Evolutionary conservation across 2,888 invertebrate species (phyloP).

Genomic region (Dryobota labecula): DNA sequence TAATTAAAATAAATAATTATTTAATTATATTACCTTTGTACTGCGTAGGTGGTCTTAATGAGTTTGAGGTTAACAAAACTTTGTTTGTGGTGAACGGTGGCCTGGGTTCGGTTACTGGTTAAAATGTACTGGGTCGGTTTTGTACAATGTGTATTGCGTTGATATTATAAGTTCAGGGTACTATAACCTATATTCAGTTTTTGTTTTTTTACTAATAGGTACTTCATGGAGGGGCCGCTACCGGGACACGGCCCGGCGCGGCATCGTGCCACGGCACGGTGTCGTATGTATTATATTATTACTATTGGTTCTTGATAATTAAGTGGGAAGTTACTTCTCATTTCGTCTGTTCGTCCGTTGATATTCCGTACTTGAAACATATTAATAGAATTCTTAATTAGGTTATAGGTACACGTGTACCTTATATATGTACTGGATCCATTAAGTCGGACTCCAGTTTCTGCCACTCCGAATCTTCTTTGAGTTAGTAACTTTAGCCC

Average conservation of each 20-base stretch:
- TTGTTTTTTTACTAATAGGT: background rate
- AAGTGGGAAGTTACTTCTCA: background rate
- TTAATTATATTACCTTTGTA: slow-evolving; percentile 54
- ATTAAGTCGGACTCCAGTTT: background rate
- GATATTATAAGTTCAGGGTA: background rate
- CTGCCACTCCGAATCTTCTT: slow-evolving; percentile 1
- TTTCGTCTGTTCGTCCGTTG: background rate
- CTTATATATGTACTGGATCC: slow-evolving; percentile 5
- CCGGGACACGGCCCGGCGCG: no score
- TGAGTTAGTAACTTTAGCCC: background rate
- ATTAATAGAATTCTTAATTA: slow-evolving; percentile 12
- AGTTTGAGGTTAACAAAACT: slow-evolving; percentile 53
- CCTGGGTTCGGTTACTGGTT: slow-evolving; percentile 11
- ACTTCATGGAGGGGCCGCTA: no score
- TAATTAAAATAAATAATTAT: no score
- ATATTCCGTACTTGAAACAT: slow-evolving; percentile 10
- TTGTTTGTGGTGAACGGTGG: slow-evolving; percentile 37
- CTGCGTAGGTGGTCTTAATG: slow-evolving; percentile 50
- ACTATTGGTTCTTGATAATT: background rate
- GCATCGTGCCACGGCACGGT: no score
- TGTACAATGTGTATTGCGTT: slow-evolving; percentile 1
- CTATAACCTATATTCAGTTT: background rate
- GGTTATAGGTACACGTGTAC: slow-evolving; percentile 4
- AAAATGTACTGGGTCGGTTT: slow-evolving; percentile 23
- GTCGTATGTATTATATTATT: no score